Evolutionary conservation across 2,113 vertebrate genomes (phyloP).

Genomic region (Helogale parvula): DNA sequence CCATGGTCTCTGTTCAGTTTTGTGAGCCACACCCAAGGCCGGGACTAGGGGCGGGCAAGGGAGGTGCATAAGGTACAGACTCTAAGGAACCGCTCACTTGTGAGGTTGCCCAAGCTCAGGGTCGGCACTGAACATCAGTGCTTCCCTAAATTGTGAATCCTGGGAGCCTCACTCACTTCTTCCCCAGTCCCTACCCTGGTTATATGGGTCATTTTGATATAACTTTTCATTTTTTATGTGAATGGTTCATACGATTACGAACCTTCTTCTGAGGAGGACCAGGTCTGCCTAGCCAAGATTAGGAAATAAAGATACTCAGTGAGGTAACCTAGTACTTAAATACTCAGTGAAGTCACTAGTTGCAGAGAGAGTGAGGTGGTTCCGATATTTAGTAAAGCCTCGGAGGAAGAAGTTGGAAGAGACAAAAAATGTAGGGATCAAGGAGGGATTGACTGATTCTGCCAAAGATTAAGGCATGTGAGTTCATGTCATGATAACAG

Average conservation of each 20-base stretch:
- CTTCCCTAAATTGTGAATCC: neutral
- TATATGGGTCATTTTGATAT: neutral
- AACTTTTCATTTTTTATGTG: neutral
- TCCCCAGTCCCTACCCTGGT: too few species aligned
- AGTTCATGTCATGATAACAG: neutral
- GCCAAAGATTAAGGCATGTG: neutral
- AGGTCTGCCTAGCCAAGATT: neutral
- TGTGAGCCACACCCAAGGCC: neutral
- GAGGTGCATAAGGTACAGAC: fast-evolving
- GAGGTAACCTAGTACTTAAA: neutral
- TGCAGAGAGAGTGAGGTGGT: neutral
- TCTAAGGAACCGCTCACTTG: neutral
- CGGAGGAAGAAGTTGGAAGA: neutral
- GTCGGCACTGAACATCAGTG: fast-evolving
- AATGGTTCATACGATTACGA: neutral
- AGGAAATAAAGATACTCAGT: neutral
- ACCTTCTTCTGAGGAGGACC: neutral
- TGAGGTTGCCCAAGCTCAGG: fast-evolving
- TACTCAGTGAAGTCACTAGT: neutral
- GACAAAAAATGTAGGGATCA: neutral
- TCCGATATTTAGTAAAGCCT: neutral
- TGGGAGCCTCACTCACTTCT: neutral
- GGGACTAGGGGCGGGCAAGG: fast-evolving
- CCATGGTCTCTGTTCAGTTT: neutral
- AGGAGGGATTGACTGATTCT: neutral